Evolutionary conservation across 2,888 invertebrate species (phyloP), one percentile per base, ranked within the genome.

Genomic region (Drosophila neoperkinsi): DNA sequence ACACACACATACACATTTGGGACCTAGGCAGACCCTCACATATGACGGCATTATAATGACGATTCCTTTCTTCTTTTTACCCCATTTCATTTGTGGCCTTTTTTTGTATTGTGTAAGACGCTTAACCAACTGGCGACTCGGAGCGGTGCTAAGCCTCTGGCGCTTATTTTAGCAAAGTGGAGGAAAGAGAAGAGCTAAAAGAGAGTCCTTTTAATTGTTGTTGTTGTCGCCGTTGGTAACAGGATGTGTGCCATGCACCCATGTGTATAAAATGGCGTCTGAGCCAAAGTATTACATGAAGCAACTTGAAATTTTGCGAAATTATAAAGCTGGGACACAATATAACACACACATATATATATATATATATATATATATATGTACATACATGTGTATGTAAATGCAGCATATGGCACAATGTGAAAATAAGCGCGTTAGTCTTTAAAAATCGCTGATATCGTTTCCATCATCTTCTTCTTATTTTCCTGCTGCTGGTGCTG

Each of bases 351-450:
- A 67, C 28, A 41, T 38, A 43, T 46, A 63, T 21, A 18, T n/a
- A 34, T 13, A 38, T 36, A 41, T 25, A n/a, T n/a, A n/a, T n/a
- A n/a, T n/a, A 36, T 30, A 33, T 10, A 31, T 30, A 9, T 46
- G 33, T 10, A 11, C 25, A 10, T 30, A 25, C 11, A 33, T 9
- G 41, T 58, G 25, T 66, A 79, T 79, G 77, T 57, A 81, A 77
- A 66, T 69, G 71, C 71, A 61, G 43, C 88, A 82, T 88, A 77
- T 74, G 76, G 77, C 74, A 61, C 55, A 74, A 88, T 81, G 84
- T 89, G 78, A 69, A 80, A 90, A 87, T 90, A 84, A 89, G 76
- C 73, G 75, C 73, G 78, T 82, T 82, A 74, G 77, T 82, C 82
- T 84, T 85, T 57, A 71, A 81, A 88, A 83, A 77, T 77, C 72